Evolutionary conservation across 2,113 vertebrate genomes (phyloP), one percentile per base, ranked within the genome.

Genomic region (Platysternon megacephalum): DNA sequence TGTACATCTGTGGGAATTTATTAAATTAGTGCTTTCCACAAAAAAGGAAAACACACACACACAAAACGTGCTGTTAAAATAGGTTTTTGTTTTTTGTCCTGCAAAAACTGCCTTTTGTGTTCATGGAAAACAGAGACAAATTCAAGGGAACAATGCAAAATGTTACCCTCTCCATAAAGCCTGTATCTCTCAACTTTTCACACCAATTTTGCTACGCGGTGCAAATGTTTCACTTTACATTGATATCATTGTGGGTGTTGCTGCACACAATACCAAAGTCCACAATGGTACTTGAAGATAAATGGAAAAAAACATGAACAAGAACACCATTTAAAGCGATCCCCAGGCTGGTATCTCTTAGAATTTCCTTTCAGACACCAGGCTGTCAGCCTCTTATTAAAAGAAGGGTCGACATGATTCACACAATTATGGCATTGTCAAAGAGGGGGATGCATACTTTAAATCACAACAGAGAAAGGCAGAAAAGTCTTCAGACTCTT

Each of bases 401-500:
- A 93, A 90, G 32, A 89, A 86, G 26, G 78, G 74, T 93, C 83
- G 4, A 74, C n/a, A 52, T 5, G 5, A 88, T 79, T 94, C 65
- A 84, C 6, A 35, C 2, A 14, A 26, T 24, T 56, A 58, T 91
- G 56, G 42, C 94, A 91, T 24, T 17, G 84, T 49, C n/a, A 83
- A 92, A 91, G 82, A 39, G 93, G 79, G 35, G 88, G 92, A 95
- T 58, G 9, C 94, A 19, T 58, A 35, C 2, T 95, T 72, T 58
- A 93, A 84, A 91, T 32, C 51, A 61, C 72, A 92, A 84, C 82
- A 79, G 17, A 95, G 78, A 82, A 90, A 90, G 48, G 24, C 19
- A 95, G 78, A 91, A 91, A 93, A 72, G 84, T 84, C 78, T 86
- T 86, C 72, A 84, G 24, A 39, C 10, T 96, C 95, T 89, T 93